phyloP scores from a whole-genome alignment of 2,797 vertebrate genomes.

The Mergus octosetaceus region DNA sequence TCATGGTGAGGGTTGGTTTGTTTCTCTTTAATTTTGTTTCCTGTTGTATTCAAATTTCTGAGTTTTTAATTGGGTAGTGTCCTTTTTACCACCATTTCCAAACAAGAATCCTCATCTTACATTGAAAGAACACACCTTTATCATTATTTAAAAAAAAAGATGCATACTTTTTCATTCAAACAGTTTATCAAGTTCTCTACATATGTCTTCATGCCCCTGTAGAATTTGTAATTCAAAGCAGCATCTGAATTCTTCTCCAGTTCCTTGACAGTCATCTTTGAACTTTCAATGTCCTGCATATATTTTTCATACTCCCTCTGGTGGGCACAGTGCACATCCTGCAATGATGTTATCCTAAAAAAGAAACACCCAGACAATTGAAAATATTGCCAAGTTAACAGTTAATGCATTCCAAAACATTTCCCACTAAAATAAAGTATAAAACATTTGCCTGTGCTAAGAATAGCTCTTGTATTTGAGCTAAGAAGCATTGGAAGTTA shows the following conservation, averaged over 20 bases:
- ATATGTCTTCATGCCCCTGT: slow-evolving; percentile 85
- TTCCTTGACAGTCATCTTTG: slow-evolving; percentile 78
- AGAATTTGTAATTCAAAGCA: slow-evolving; percentile 86
- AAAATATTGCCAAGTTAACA: neutral
- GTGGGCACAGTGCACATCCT: slow-evolving; percentile 86
- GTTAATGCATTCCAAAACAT: neutral
- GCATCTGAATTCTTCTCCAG: slow-evolving; percentile 81
- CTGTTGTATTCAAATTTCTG: neutral
- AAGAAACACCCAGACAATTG: neutral
- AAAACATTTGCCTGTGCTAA: neutral
- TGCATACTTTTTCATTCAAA: slow-evolving; percentile 89
- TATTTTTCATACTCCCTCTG: slow-evolving; percentile 87
- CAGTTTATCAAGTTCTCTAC: slow-evolving; percentile 90
- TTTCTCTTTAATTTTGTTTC: neutral
- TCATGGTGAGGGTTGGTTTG: neutral
- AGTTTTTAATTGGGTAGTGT: neutral
- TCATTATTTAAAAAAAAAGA: neutral
- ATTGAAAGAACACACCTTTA: neutral
- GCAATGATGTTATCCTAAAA: slow-evolving; percentile 84
- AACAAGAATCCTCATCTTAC: neutral
- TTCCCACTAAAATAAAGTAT: neutral
- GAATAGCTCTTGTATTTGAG: neutral
- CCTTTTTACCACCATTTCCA: neutral
- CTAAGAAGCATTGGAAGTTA: neutral
- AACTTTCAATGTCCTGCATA: slow-evolving; percentile 80